Evolutionary conservation across 2,888 invertebrate species (phyloP), one percentile per base, ranked within the genome.

Genomic region (Clostera curtula): DNA sequence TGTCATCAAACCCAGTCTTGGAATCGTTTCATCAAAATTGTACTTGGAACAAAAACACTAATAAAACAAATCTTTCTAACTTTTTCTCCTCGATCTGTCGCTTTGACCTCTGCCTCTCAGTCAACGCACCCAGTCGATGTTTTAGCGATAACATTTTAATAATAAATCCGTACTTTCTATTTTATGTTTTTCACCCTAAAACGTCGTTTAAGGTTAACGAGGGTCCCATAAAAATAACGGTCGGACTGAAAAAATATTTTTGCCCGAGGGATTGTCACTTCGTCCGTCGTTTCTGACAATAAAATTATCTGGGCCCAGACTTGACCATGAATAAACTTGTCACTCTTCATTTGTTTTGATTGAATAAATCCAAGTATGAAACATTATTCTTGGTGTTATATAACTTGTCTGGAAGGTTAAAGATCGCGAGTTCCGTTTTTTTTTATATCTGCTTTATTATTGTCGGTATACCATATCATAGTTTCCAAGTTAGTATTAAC

Each of bases 191-290:
- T 26, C 2, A 6, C 21, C 15, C 17, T 27, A 18, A 29, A 29
- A 36, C 31, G 49, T 41, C 46, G 32, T 34, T 36, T 32, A 19
- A 35, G 27, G 24, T 16, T 39, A 36, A 45, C 38, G 29, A 43
- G 40, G 31, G 32, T 38, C 8, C 22, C 25, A 40, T 36, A 34
- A 40, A 36, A 40, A 28, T 12, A 21, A 12, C n/a, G n/a, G n/a
- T 12, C 21, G n/a, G 12, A 12, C 12, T 12, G 29, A 21, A 25
- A 27, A 13, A 31, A 17, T n/a, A n/a, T 21, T 23, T 24, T 24
- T 28, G 20, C 28, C 31, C 15, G 8, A 27, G n/a, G n/a, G 1
- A 20, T 24, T 32, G 29, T 32, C 19, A 31, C 25, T 25, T 29
- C 27, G 27, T 15, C 14, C 21, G 21, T 4, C 25, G 24, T 21